phyloP scores from a whole-genome alignment of 2,888 invertebrate species.

The Cryptocephalus primarius region DNA sequence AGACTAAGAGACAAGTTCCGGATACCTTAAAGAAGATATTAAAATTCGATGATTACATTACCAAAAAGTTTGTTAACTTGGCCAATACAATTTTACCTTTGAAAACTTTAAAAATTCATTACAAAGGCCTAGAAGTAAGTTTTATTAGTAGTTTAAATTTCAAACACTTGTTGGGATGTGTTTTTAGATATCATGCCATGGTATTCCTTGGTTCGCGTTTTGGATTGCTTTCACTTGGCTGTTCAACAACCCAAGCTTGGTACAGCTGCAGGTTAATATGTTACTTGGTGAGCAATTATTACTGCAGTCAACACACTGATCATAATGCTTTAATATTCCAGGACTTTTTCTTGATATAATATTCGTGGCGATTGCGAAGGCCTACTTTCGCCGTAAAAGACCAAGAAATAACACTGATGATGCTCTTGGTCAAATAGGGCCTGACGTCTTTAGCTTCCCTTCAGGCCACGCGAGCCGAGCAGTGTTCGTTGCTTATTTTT shows the following conservation, averaged over 20 bases:
- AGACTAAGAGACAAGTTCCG: slow-evolving; percentile 29
- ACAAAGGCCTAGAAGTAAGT: slow-evolving; percentile 45
- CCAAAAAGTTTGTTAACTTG: slow-evolving; percentile 42
- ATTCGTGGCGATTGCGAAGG: slow-evolving; percentile 66
- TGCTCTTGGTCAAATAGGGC: slow-evolving; percentile 56
- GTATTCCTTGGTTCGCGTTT: slow-evolving; percentile 71
- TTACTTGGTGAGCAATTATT: slow-evolving; percentile 53
- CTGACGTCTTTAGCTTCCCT: slow-evolving; percentile 88
- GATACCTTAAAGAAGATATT: slow-evolving; percentile 41
- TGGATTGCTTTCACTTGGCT: slow-evolving; percentile 72
- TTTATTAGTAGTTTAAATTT: neutral
- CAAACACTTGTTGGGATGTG: slow-evolving; percentile 1
- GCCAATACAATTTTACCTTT: slow-evolving; percentile 40
- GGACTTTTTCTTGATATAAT: slow-evolving; percentile 73
- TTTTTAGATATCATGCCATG: slow-evolving; percentile 73
- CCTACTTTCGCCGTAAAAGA: slow-evolving; percentile 63
- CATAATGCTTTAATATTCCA: slow-evolving; percentile 37
- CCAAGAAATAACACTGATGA: slow-evolving; percentile 55
- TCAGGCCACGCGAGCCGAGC: slow-evolving; percentile 90
- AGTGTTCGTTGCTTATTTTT: slow-evolving; percentile 62
- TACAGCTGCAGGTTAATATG: slow-evolving; percentile 79
- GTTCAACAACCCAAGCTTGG: slow-evolving; percentile 52
- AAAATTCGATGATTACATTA: slow-evolving; percentile 41
- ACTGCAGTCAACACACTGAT: neutral
- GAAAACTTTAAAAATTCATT: slow-evolving; percentile 43